These are phyloP conservation scores for Meriones psammophilus DNA, from an alignment of 2,797 vertebrate species.

Conservation along the genomic window DNA sequence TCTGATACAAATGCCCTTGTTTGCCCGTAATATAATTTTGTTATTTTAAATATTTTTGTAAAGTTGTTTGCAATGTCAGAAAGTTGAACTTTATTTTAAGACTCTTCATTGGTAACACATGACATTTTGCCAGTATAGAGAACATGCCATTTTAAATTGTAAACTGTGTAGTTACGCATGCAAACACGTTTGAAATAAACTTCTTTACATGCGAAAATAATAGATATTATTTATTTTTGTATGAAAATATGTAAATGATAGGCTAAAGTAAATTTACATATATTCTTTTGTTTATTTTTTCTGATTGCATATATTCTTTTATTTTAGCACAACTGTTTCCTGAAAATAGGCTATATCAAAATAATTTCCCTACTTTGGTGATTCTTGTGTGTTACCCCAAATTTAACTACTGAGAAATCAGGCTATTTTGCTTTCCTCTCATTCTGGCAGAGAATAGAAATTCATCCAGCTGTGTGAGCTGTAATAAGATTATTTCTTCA, in stretches of 20 bases:
- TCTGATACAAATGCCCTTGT: background rate
- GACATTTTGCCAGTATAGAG: background rate
- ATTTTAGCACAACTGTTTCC: conserved; percentile 23
- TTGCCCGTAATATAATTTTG: background rate
- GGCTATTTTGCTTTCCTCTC: background rate
- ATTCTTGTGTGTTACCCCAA: background rate
- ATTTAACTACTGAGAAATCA: conserved; percentile 8
- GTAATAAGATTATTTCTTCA: background rate
- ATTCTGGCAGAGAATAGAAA: background rate
- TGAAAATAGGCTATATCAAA: conserved; percentile 23
- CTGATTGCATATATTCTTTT: background rate
- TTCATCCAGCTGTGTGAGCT: background rate
- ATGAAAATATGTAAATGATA: background rate
- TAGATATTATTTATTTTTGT: conserved; percentile 16
- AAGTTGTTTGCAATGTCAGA: background rate
- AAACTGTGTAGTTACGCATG: background rate
- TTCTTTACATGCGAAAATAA: background rate
- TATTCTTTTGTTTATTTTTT: background rate
- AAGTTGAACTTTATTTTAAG: background rate
- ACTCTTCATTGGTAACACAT: background rate
- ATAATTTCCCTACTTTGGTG: background rate
- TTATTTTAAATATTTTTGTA: conserved; percentile 51
- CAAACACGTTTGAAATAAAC: background rate
- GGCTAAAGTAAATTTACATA: background rate
- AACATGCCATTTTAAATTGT: conserved; percentile 17